A percentile compares a stretch with the other conserved stretches of the same genome.
Evolutionary conservation across 2,113 vertebrate genomes (phyloP).

Genomic region (Pluvianellus socialis): DNA sequence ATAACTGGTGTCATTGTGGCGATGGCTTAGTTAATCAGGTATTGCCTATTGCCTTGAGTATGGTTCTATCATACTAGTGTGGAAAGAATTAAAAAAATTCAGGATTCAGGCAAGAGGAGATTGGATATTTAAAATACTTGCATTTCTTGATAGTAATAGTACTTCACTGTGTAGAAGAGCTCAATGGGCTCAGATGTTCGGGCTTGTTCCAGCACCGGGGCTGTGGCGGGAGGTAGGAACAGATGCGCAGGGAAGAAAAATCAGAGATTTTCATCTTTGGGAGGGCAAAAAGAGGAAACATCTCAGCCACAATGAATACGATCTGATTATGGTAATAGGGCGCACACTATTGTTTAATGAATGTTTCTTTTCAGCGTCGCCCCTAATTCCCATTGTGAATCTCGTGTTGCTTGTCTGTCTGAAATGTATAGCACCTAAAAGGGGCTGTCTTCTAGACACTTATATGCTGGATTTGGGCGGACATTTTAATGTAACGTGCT

Average conservation of each 20-base stretch:
- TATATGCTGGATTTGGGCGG: neutral
- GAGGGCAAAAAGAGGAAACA: neutral
- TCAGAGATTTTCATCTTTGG: neutral
- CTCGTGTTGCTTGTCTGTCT: neutral
- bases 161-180: neutral
- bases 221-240: neutral
- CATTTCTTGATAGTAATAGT: neutral
- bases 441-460: neutral
- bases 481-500: neutral
- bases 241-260: neutral
- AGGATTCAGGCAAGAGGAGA: neutral
- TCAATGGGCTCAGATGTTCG: neutral
- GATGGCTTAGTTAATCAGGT: neutral
- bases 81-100: neutral
- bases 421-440: neutral
- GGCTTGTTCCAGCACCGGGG: neutral
- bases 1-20: neutral
- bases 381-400: neutral
- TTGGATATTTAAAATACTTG: neutral
- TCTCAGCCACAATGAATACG: neutral
- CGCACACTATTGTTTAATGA: neutral
- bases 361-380: neutral
- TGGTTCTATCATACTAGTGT: neutral
- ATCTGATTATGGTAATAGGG: slow-evolving; percentile 2
- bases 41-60: neutral